Conservation (phyloP, 2,888 invertebrate genomes). For the Mimas tiliae region DNA sequence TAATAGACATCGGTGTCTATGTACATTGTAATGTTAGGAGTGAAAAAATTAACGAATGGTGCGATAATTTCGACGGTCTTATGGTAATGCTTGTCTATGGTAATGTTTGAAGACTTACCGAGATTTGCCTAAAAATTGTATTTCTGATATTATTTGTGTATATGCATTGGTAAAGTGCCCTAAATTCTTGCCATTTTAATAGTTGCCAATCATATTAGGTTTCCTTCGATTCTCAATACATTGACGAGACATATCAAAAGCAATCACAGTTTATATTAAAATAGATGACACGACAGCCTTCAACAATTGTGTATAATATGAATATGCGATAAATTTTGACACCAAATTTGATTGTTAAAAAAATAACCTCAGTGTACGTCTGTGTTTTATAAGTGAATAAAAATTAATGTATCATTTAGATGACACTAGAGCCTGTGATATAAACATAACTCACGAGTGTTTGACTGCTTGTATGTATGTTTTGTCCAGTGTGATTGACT, state of each 20-base stretch:
- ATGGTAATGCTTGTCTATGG: conserved; percentile 60
- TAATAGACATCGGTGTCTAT: conserved; percentile 81
- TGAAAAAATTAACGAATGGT: conserved; percentile 79
- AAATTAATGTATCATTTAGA: conserved; percentile 65
- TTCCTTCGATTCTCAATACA: conserved; percentile 51
- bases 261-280: conserved; percentile 59
- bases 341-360: conserved; percentile 54
- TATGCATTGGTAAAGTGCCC: conserved; percentile 68
- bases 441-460: conserved; percentile 71
- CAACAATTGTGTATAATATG: conserved; percentile 40
- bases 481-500: conserved; percentile 64
- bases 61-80: conserved; percentile 79
- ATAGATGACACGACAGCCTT: conserved; percentile 28
- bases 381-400: conserved; percentile 58
- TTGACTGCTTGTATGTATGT: conserved; percentile 72
- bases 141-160: conserved; percentile 71
- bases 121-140: conserved; percentile 77
- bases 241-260: conserved; percentile 78
- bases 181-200: conserved; percentile 68
- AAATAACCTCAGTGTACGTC: conserved; percentile 38
- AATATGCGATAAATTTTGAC: conserved; percentile 48
- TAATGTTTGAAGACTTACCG: conserved; percentile 64
- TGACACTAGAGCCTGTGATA: conserved; percentile 83
- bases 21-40: conserved; percentile 80
- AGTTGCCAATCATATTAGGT: conserved; percentile 27